Conservation (phyloP, 2,113 vertebrate species). For the Brachypodius melanocephalos region DNA sequence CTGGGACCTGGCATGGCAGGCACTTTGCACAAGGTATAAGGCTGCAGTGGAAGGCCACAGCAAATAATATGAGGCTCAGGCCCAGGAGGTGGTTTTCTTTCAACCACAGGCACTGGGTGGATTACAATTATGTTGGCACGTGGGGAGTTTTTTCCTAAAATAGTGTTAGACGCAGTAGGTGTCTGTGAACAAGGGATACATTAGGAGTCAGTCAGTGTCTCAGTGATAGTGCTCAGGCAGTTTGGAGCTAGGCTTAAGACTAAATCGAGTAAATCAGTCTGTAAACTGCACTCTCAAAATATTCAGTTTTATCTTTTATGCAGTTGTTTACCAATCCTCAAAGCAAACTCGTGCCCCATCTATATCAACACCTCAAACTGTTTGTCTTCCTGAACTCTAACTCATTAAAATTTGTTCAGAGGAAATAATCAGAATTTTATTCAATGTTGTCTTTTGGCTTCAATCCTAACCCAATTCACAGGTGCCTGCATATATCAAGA, state of each 20-base stretch:
- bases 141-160: not conserved
- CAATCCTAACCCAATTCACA: not conserved
- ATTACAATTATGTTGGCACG: rapidly evolving
- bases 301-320: not conserved
- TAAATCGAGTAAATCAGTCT: not conserved
- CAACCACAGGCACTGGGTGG: not conserved
- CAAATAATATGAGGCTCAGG: not conserved
- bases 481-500: not conserved
- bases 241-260: not conserved
- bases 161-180: not conserved
- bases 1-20: not conserved
- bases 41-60: not conserved
- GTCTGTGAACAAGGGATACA: not conserved
- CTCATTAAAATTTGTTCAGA: not conserved
- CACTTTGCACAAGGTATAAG: not conserved
- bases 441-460: not conserved
- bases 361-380: not conserved
- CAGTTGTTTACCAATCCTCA: not conserved
- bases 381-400: not conserved
- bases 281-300: not conserved
- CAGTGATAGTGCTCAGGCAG: not conserved
- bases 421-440: not conserved
- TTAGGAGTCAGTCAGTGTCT: not conserved
- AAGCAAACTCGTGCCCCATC: not conserved
- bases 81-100: not conserved